These are phyloP conservation scores for Parauchenoglanis punctatus DNA, from an alignment of 2,797 vertebrate species.

Conservation along the genomic window DNA sequence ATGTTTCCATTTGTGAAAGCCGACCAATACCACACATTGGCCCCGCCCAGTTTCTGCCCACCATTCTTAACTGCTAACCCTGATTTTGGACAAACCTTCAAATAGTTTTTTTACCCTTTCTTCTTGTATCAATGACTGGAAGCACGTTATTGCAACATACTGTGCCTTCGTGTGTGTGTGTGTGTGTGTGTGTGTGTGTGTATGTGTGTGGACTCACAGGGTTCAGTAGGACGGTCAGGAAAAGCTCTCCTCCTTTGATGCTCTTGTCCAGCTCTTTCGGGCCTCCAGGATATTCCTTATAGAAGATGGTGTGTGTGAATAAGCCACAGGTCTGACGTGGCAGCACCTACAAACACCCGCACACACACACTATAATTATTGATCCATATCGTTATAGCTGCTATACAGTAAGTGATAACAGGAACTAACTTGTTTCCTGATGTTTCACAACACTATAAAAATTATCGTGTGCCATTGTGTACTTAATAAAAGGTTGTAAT, in stretches of 20 bases:
- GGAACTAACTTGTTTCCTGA: neutral
- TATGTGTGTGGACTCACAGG: conserved; percentile 80
- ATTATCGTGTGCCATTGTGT: neutral
- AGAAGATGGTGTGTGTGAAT: conserved; percentile 98
- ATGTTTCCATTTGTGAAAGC: too few relatives aligned
- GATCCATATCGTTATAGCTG: neutral
- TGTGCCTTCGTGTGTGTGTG: neutral
- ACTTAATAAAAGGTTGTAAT: neutral
- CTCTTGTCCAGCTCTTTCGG: conserved; percentile 96
- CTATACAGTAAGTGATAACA: too few relatives aligned
- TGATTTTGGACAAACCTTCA: neutral
- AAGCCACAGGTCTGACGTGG: conserved; percentile 97
- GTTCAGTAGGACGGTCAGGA: conserved; percentile 94
- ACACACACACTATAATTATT: conserved; percentile 39
- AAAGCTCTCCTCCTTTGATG: conserved; percentile 93
- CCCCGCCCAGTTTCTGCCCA: neutral
- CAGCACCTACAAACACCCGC: conserved; percentile 81
- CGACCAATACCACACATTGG: neutral
- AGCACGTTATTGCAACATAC: neutral
- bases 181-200: conserved; percentile 3
- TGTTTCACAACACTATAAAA: neutral
- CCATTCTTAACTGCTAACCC: neutral
- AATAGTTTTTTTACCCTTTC: neutral
- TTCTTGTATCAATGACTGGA: neutral
- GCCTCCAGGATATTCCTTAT: conserved; percentile 96